These are phyloP conservation scores for Paralichthys olivaceus DNA, from an alignment of 2,113 vertebrate genomes.

Conservation along the genomic window DNA sequence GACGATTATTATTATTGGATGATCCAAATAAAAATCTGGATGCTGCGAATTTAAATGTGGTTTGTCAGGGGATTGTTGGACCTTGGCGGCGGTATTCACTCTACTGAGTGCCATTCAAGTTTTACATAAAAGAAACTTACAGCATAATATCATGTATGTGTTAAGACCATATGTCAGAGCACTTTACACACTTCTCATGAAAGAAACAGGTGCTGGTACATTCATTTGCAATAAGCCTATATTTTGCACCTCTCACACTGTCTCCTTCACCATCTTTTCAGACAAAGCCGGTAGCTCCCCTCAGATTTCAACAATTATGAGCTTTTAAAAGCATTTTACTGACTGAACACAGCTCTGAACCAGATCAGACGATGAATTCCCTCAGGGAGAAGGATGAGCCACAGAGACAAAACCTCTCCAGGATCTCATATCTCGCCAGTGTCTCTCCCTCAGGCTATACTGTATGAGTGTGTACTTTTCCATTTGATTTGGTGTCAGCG, in stretches of 20 bases:
- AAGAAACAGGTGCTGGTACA: too few species aligned
- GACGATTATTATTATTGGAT: too few species aligned
- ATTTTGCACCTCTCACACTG: neutral
- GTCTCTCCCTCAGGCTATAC: constrained; percentile 26
- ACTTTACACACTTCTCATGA: neutral
- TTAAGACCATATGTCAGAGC: too few species aligned
- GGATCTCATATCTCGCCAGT: constrained; percentile 55
- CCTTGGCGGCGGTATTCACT: neutral
- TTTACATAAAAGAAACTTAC: neutral
- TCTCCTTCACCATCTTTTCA: neutral
- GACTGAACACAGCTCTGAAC: constrained; percentile 18
- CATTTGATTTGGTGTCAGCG: constrained; percentile 66
- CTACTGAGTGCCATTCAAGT: neutral
- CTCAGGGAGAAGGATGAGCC: constrained; percentile 35
- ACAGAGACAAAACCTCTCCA: constrained; percentile 51
- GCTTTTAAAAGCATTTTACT: constrained; percentile 35
- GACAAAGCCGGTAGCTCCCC: neutral
- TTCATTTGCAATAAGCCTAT: neutral
- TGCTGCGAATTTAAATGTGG: neutral
- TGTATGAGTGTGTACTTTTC: constrained; percentile 41
- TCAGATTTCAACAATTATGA: constrained; percentile 5
- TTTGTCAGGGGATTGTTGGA: neutral
- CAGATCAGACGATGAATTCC: constrained; percentile 44
- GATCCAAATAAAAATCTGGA: too few species aligned
- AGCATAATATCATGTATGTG: neutral